phyloP scores from a whole-genome alignment of 2,888 invertebrate species.

The Asteroscopus sphinx region DNA sequence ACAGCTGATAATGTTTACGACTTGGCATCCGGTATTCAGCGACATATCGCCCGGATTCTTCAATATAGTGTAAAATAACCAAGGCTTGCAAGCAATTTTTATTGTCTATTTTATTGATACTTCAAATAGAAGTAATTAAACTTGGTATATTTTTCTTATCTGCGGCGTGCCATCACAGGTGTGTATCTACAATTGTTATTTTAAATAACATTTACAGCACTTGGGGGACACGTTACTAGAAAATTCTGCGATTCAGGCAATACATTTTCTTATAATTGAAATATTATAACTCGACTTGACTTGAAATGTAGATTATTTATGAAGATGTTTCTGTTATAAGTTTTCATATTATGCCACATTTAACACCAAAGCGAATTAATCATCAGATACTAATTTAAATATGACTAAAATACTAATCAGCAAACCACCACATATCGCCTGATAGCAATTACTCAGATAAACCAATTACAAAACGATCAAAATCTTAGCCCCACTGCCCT shows the following conservation, averaged over 20 bases:
- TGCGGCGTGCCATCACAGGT: constrained; percentile 55
- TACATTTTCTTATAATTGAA: neutral
- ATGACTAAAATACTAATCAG: constrained; percentile 2
- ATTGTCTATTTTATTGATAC: constrained; percentile 58
- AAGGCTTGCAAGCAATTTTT: constrained; percentile 55
- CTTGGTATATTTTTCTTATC: constrained; percentile 53
- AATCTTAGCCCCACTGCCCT: constrained; percentile 5
- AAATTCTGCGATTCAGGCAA: constrained; percentile 23
- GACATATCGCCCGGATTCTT: constrained; percentile 62
- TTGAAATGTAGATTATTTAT: no score
- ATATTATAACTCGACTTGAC: neutral
- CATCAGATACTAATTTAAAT: neutral
- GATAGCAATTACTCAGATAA: constrained; percentile 12
- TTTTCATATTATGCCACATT: no score
- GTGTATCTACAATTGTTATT: constrained; percentile 50
- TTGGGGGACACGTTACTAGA: constrained; percentile 45
- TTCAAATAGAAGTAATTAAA: constrained; percentile 60
- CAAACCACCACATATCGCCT: neutral
- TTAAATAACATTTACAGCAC: constrained; percentile 43
- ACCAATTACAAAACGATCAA: constrained; percentile 21
- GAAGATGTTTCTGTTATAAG: no score
- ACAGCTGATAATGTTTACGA: constrained; percentile 72
- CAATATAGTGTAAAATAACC: constrained; percentile 60
- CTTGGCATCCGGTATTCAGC: constrained; percentile 68
- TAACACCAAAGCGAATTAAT: neutral